A percentile compares a stretch with the other conserved stretches of the same genome.
These are phyloP conservation scores for Plebejus melissa DNA, from an alignment of 2,888 invertebrate species.

Conservation along the genomic window DNA sequence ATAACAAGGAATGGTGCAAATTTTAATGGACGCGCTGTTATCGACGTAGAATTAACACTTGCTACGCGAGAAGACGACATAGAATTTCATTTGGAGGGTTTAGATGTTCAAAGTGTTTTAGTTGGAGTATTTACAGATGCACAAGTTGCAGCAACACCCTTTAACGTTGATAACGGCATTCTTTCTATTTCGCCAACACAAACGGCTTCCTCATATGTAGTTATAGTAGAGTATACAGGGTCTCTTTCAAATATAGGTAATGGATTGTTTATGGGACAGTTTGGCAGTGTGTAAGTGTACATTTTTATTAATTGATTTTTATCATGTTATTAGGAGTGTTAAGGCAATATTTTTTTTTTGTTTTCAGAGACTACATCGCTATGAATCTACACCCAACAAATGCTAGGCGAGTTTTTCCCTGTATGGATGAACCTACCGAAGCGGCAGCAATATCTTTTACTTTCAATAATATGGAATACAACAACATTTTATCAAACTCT, in stretches of 20 bases:
- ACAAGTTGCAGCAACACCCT: conserved; percentile 41
- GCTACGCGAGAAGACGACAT: conserved; percentile 46
- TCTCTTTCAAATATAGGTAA: conserved; percentile 39
- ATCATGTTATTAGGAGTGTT: neutral
- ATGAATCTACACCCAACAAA: conserved; percentile 81
- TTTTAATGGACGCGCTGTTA: conserved; percentile 49
- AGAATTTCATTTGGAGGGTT: conserved; percentile 43
- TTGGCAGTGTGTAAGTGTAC: conserved; percentile 41
- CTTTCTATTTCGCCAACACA: conserved; percentile 44
- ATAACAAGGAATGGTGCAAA: conserved; percentile 44
- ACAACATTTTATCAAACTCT: conserved; percentile 51
- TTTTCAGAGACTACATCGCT: conserved; percentile 69
- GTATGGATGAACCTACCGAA: conserved; percentile 82
- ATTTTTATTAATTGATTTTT: conserved; percentile 5
- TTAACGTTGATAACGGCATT: conserved; percentile 39
- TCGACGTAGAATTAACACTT: conserved; percentile 42
- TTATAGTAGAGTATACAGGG: conserved; percentile 55
- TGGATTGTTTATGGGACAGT: conserved; percentile 48
- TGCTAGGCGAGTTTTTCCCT: conserved; percentile 84
- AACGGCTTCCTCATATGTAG: conserved; percentile 40
- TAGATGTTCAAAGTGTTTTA: conserved; percentile 45
- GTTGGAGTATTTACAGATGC: conserved; percentile 44
- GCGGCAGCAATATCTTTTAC: conserved; percentile 59
- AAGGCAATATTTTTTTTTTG: conserved; percentile 23
- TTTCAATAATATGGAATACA: conserved; percentile 52